phyloP scores from a whole-genome alignment of 37 sponge, comb jelly and placozoan species.

The Chondrilla cf. caribensis region DNA sequence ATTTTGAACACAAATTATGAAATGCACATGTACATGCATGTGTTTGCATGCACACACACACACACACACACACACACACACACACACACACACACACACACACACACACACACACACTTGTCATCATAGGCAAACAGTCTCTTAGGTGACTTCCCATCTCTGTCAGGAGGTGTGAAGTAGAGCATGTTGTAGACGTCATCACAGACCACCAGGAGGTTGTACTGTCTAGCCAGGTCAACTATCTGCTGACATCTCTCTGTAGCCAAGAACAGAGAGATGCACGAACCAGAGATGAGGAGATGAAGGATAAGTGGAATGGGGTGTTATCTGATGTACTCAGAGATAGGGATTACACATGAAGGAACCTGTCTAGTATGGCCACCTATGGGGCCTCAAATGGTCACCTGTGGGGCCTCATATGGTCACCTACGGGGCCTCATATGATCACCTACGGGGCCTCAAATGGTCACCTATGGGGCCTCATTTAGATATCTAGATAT shows the following conservation, averaged over 20 bases:
- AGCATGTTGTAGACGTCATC: slow-evolving; percentile 89
- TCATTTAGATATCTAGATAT: too few relatives aligned
- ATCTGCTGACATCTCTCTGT: slow-evolving; percentile 62
- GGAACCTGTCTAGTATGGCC: too few relatives aligned
- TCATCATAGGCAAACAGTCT: slow-evolving; percentile 72
- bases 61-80: slow-evolving; percentile 41
- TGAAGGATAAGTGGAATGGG: not conserved
- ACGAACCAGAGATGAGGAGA: not conserved
- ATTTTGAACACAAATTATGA: not conserved
- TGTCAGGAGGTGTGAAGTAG: slow-evolving; percentile 36
- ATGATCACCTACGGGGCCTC: too few relatives aligned
- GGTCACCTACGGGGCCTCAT: too few relatives aligned
- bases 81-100: slow-evolving; percentile 48
- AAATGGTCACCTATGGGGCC: too few relatives aligned
- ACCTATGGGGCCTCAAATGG: too few relatives aligned
- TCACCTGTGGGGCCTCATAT: too few relatives aligned
- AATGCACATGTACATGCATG: not conserved
- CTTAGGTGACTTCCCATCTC: slow-evolving; percentile 16
- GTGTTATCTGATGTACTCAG: not conserved
- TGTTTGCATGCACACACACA: not conserved
- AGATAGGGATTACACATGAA: too few relatives aligned
- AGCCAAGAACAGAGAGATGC: not conserved
- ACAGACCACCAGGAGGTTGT: slow-evolving; percentile 69
- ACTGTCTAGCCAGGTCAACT: slow-evolving; percentile 60
- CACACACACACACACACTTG: slow-evolving; percentile 36